Percentiles rank a stretch among this genome's conserved stretches.
These are phyloP conservation scores for Apodemus speciosus DNA, from an alignment of 2,113 vertebrate genomes.

Conservation along the genomic window DNA sequence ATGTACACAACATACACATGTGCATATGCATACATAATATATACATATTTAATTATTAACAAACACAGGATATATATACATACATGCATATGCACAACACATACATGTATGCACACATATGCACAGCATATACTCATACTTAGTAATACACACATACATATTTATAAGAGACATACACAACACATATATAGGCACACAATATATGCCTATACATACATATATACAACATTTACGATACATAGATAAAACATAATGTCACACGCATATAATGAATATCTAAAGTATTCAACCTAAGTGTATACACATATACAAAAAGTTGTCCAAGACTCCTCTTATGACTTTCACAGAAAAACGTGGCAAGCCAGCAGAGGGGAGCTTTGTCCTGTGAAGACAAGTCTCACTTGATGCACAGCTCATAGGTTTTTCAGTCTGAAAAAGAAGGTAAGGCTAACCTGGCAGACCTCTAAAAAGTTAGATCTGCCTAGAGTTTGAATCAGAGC, in stretches of 20 bases:
- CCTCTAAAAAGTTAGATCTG: neutral
- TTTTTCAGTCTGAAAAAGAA: neutral
- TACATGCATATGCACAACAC: neutral
- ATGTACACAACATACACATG: neutral
- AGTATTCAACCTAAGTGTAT: neutral
- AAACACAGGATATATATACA: no score
- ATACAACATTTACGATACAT: neutral
- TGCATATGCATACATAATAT: neutral
- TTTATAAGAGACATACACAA: neutral
- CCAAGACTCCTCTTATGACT: neutral
- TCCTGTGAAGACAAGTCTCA: neutral
- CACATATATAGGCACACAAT: neutral
- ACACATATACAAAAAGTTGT: neutral
- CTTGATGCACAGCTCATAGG: neutral
- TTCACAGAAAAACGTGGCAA: neutral
- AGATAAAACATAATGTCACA: neutral
- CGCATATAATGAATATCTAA: neutral
- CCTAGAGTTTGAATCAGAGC: neutral
- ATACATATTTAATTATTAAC: no score
- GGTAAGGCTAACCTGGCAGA: neutral
- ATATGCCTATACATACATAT: neutral
- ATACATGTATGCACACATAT: neutral
- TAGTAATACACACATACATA: neutral
- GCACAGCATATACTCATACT: neutral
- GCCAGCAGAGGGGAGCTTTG: neutral